Evolutionary conservation across 1,140 invertebrate genomes (phyloP).

Genomic region (Drosophila pachea): DNA sequence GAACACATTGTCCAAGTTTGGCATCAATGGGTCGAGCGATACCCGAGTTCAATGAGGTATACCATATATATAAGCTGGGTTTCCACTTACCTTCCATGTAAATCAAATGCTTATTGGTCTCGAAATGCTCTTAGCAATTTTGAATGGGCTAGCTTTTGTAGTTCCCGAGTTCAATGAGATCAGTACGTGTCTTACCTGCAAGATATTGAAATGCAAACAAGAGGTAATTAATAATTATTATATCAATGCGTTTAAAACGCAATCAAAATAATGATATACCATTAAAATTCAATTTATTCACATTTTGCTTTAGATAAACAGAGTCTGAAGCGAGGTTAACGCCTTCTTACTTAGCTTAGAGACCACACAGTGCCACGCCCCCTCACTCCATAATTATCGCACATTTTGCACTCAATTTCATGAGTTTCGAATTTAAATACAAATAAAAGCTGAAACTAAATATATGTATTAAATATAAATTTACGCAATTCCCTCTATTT

Average conservation of each 20-base stretch:
- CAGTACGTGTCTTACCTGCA: background rate
- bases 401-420: constrained; percentile 52
- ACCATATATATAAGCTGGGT: background rate
- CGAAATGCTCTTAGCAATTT: background rate
- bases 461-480: constrained; percentile 31
- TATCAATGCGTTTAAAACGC: constrained; percentile 14
- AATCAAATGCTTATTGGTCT: background rate
- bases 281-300: constrained; percentile 38
- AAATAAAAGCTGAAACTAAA: constrained; percentile 54
- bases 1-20: background rate
- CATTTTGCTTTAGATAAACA: constrained; percentile 3
- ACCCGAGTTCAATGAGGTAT: constrained; percentile 3
- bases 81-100: background rate
- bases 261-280: constrained; percentile 34
- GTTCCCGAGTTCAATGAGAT: background rate
- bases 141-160: background rate
- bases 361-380: background rate
- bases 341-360: constrained; percentile 20
- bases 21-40: too few species aligned
- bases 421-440: constrained; percentile 52
- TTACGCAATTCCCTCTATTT: constrained; percentile 35
- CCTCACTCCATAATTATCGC: constrained; percentile 34
- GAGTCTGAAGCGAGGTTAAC: constrained; percentile 15
- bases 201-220: background rate
- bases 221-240: constrained; percentile 5